Evolutionary conservation across 2,888 invertebrate species (phyloP).

Genomic region (Fragum whitleyi): DNA sequence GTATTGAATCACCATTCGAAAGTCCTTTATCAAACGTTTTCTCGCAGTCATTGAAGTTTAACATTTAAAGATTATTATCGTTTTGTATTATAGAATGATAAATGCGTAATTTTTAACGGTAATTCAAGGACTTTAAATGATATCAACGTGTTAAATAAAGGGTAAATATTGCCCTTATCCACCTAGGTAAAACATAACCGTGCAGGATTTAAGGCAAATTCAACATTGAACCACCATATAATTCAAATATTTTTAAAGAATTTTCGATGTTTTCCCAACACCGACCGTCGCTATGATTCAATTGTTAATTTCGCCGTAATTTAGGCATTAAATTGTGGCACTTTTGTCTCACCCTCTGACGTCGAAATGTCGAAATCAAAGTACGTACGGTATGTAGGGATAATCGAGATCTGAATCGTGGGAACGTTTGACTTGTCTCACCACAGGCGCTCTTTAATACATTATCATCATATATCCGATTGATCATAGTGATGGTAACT

Average conservation of each 20-base stretch:
- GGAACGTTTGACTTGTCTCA: slow-evolving; percentile 31
- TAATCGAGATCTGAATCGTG: slow-evolving; percentile 27
- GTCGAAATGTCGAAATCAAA: background rate
- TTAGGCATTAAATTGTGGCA: background rate
- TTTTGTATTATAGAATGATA: background rate
- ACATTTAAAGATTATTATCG: background rate
- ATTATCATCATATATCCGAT: slow-evolving; percentile 29
- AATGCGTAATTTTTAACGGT: slow-evolving; percentile 9
- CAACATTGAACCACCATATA: too few relatives aligned
- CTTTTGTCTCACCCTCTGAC: background rate
- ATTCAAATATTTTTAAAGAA: too few relatives aligned
- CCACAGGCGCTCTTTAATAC: slow-evolving; percentile 30
- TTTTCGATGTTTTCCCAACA: too few relatives aligned
- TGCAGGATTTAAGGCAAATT: background rate
- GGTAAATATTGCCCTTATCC: slow-evolving; percentile 22
- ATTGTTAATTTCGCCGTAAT: background rate
- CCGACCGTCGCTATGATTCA: too few relatives aligned
- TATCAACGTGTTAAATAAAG: slow-evolving; percentile 24
- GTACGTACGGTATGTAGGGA: slow-evolving; percentile 6
- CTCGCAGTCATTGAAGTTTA: background rate
- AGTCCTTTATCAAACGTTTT: background rate
- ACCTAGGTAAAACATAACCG: background rate
- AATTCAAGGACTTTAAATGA: slow-evolving; percentile 11
- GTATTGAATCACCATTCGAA: background rate
- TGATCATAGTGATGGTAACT: slow-evolving; percentile 22